phyloP scores from a whole-genome alignment of 2,888 invertebrate genomes.

The Auanema sp. region DNA sequence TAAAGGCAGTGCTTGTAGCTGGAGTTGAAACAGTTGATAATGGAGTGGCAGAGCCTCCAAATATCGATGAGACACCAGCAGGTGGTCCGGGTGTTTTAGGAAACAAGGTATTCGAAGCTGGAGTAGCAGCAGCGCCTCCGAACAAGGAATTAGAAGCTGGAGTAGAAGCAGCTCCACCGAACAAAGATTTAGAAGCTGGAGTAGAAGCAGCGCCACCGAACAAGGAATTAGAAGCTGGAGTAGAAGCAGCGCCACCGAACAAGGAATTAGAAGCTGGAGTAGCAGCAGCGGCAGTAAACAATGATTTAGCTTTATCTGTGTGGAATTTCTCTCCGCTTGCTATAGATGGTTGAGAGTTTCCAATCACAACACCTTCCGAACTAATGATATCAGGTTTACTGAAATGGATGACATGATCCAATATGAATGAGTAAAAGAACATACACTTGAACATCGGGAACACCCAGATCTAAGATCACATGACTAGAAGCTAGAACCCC shows the following conservation, averaged over 20 bases:
- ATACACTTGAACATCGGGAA: slow-evolving; percentile 11
- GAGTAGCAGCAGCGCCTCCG: neutral
- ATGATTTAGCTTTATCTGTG: neutral
- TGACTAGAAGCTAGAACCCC: slow-evolving; percentile 35
- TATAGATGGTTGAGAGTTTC: neutral
- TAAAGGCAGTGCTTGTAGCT: too few relatives aligned
- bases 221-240: neutral
- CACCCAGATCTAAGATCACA: slow-evolving; percentile 20
- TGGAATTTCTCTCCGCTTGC: slow-evolving; percentile 1
- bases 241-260: neutral
- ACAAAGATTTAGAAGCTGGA: neutral
- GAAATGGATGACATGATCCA: slow-evolving; percentile 1
- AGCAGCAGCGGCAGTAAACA: neutral
- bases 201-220: neutral
- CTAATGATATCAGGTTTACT: slow-evolving; percentile 8
- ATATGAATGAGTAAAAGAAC: neutral
- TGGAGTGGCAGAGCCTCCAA: too few relatives aligned
- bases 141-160: neutral
- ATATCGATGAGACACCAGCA: too few relatives aligned
- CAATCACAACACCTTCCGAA: neutral
- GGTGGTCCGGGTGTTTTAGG: too few relatives aligned
- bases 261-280: neutral
- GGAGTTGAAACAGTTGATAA: too few relatives aligned
- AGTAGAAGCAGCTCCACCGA: neutral
- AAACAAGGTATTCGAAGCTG: too few relatives aligned